Base-by-base conservation (phyloP, 2,113 vertebrate genomes). In the Notiomystis cincta region DNA sequence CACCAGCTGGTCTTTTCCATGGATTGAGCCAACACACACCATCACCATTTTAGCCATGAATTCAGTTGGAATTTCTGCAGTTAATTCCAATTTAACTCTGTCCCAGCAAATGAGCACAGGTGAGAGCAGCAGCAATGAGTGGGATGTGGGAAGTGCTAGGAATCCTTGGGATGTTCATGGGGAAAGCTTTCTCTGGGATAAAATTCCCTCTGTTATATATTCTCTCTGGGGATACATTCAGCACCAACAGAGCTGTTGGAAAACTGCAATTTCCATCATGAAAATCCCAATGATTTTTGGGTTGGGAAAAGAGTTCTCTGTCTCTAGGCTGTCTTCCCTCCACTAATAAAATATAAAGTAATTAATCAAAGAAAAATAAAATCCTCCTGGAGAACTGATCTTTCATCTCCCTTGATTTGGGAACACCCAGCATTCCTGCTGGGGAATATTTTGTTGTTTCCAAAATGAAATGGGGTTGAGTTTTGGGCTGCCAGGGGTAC, bases 1-100 rank as follows among this genome's bases (percentile, higher is more conserved):
- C 38, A 98, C 98, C 24, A 97, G 89, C 37, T 98, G 98, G 94
- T 98, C 97, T 3, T 99, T 99, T 40, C 90, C 96, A 2, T 99
- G 99, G 98, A 94, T 93, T 21, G 98, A 98, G 33, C 97, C 96
- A 50, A 88, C 78, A 3, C 99, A 98, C 30, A 98, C 97, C 2
- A 15, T 99, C 62, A 99, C 98, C 0, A 83, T 99, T n/a, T 51
- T 98, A 88, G 98, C 99, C 35, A 61, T 97, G 97, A 99, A 99
- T 77, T 98, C 98, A 33, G 5, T 99, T 35, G 99, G 99, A 9
- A 91, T 93, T 79, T 99, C 99, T 13, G 62, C 64, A 24, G 24
- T 94, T 53, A 99, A 99, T 97, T 98, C 97, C 27, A 98, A 99
- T 95, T 98, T 99, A 96, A 99, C 98, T 4, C 98, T 99, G 1